Evolutionary conservation across 2,888 invertebrate species (phyloP), one percentile per base, ranked within the genome.

Genomic region (Dichetophora obliterata): DNA sequence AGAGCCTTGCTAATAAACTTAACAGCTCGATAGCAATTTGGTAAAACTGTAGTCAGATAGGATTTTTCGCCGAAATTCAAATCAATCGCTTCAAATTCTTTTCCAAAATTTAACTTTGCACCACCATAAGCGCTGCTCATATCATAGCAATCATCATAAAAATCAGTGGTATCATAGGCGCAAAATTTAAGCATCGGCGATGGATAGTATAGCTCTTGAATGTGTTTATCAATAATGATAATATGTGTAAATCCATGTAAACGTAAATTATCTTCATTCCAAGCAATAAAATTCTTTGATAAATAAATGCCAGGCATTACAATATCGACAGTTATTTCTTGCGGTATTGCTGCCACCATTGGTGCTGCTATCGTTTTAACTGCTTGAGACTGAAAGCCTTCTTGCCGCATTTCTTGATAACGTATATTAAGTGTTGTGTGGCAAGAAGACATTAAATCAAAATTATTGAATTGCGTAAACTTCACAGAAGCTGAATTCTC

Each of bases 1-100:
- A 86, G 75, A 1, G 85, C 84, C 75, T 83, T 85, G 72, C 85
- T 84, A 37, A 87, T 85, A 76, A 85, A 86, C 78, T 83, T 83
- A 5, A 85, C 86, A 63, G 85, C 85, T 52, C 82, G 84, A 74
- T 87, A 86, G 71, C 86, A 87, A 81, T 86, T 87, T 75, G 86
- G 86, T 66, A 87, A 75, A 14, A 87, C 85, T 22, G 85, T 85
- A 31, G 84, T 85, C 61, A 86, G 76, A 79, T 85, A 86, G 24
- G 84, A 82, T 52, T 84, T 83, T 79, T 85, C 85, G 24, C 86
- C 86, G 78, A 86, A 86, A 81, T 86, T 85, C 74, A 86, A 82
- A 78, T 86, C 82, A 19, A 86, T 81, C 19, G 82, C 83, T 73
- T 85, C 80, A 72, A 85, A 84, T 24, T 84, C 82, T 59, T 83